Evolutionary conservation across 2,888 invertebrate genomes (phyloP), one percentile per base, ranked within the genome.

Genomic region (Pseudococcus viburni): DNA sequence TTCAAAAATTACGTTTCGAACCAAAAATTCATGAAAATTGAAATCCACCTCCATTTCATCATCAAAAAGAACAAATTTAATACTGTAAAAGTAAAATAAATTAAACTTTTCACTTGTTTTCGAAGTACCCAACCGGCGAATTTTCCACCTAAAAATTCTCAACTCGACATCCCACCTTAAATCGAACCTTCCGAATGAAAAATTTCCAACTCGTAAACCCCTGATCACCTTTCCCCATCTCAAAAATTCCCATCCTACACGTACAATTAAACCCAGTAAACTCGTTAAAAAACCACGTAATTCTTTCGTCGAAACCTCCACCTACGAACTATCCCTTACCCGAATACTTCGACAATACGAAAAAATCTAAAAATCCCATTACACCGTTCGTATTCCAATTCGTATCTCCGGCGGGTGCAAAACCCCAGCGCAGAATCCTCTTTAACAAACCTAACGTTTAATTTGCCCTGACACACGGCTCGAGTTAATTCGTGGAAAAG

Each of bases 401-500:
- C 59, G 59, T 33, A 33, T 33, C 19, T 9, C 59, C 6, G 19
- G 19, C 59, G 19, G 8, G 0, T 59, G 19, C 19, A 59, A 55
- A 59, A 51, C 9, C 19, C 7, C 9, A 5, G 19, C 1, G 19
- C 59, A 19, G 68, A 73, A 73, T 73, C 68, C 68, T 73, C 68
- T 73, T 26, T 33, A 73, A 73, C 68, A 73, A 73, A 73, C 68
- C 68, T 33, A 73, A 73, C 68, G 33, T 73, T 33, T 73, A 73
- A 73, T 73, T 73, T 33, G 12, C 26, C 12, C 68, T 33, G 68
- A 73, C 68, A 73, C 68, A 73, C 33, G 68, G 33, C 9, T 73
- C 68, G 33, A 73, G 68, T 73, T 73, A 73, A 73, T 73, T 73
- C 68, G 68, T 33, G 26, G 68, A 73, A 73, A 73, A 33, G 68